phyloP scores from a whole-genome alignment of 2,888 invertebrate species.

The Mystacides longicornis region DNA sequence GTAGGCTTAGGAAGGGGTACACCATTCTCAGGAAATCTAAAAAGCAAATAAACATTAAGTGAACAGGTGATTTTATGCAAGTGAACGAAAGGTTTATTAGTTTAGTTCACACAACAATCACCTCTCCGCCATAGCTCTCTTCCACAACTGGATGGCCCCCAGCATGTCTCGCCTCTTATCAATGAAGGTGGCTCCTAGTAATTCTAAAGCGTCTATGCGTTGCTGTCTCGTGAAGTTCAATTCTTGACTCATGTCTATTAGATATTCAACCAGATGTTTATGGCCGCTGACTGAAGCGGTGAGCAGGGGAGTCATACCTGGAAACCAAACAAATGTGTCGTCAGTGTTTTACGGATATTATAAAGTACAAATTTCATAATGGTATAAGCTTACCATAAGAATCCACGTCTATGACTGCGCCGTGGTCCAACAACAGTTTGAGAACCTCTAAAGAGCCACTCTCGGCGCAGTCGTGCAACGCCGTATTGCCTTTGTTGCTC shows the following conservation, averaged over 20 bases:
- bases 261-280: conserved; percentile 86
- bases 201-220: conserved; percentile 82
- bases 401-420: conserved; percentile 90
- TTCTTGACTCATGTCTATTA: conserved; percentile 65
- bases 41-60: conserved; percentile 4
- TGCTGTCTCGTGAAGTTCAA: conserved; percentile 67
- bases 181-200: conserved; percentile 92
- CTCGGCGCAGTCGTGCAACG: conserved; percentile 96
- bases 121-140: conserved; percentile 84
- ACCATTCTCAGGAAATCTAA: conserved; percentile 53
- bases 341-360: no score
- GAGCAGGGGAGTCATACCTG: conserved; percentile 89
- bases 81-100: neutral
- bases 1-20: conserved; percentile 68
- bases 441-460: conserved; percentile 90
- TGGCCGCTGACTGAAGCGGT: conserved; percentile 92
- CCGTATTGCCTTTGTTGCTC: conserved; percentile 89
- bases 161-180: conserved; percentile 94
- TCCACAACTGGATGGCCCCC: conserved; percentile 83
- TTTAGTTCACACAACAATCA: conserved; percentile 31
- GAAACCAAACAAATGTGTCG: conserved; percentile 29
- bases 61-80: neutral
- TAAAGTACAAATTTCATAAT: no score
- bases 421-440: conserved; percentile 77
- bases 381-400: conserved; percentile 65